Conservation (phyloP, 2,113 vertebrate species). For the Cyphomyrus plagiostoma region DNA sequence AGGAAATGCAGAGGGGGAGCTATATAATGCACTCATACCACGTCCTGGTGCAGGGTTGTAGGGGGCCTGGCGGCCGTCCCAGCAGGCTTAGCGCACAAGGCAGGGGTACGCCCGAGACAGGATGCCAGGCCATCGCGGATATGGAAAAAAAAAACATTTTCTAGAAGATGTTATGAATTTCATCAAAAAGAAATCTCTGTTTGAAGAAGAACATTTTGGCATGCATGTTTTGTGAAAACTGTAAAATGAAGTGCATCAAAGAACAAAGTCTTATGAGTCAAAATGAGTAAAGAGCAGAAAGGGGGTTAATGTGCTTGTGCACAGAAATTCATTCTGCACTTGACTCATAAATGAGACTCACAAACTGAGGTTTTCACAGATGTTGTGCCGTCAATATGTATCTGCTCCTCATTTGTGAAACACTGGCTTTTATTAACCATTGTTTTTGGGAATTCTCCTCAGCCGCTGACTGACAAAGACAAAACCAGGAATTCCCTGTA, state of each 20-base stretch:
- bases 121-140: background rate
- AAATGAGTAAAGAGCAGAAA: background rate
- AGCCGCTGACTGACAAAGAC: background rate
- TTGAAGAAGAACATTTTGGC: background rate
- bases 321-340: background rate
- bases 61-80: background rate
- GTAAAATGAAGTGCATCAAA: background rate
- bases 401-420: background rate
- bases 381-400: background rate
- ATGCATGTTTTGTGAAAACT: background rate
- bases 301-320: background rate
- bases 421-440: background rate
- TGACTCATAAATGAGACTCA: background rate
- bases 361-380: background rate
- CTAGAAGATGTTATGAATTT: background rate
- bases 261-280: background rate
- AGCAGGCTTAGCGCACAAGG: background rate
- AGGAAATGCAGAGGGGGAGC: background rate
- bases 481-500: background rate
- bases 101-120: background rate
- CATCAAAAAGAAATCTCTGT: background rate
- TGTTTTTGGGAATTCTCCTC: background rate
- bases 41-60: background rate
- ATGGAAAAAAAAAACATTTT: background rate
- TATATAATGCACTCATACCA: background rate